phyloP scores from a whole-genome alignment of 2,888 invertebrate species.

The Tipula unca region DNA sequence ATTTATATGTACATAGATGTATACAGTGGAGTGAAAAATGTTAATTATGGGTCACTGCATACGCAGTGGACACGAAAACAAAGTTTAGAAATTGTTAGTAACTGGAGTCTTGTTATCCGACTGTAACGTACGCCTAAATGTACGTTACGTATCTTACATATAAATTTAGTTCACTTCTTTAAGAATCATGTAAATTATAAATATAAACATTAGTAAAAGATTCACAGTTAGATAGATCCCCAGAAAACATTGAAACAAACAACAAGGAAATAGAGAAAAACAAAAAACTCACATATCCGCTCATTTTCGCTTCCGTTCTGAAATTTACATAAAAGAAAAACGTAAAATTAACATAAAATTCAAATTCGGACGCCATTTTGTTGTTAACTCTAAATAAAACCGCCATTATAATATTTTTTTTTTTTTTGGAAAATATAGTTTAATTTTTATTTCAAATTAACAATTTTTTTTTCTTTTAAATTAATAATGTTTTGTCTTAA shows the following conservation, averaged over 20 bases:
- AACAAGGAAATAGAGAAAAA: neutral
- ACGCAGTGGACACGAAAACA: neutral
- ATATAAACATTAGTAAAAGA: too few species aligned
- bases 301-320: neutral
- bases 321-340: neutral
- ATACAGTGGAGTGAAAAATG: neutral
- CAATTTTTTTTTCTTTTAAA: neutral
- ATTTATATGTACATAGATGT: neutral
- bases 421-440: neutral
- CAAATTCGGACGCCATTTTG: neutral
- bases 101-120: neutral
- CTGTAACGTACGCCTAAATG: too few species aligned
- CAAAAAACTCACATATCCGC: neutral
- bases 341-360: neutral
- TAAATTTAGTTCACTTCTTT: too few species aligned
- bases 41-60: neutral
- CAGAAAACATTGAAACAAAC: neutral
- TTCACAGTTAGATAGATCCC: too few species aligned
- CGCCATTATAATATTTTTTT: neutral
- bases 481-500: neutral
- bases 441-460: neutral
- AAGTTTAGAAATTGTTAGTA: neutral
- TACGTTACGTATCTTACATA: too few species aligned
- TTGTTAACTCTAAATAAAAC: neutral
- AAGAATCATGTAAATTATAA: too few species aligned